A percentile compares a stretch with the other conserved stretches of the same genome.
phyloP scores from a whole-genome alignment of 37 sponge, comb jelly and placozoan species.

The Halisarca cf. caerulea region DNA sequence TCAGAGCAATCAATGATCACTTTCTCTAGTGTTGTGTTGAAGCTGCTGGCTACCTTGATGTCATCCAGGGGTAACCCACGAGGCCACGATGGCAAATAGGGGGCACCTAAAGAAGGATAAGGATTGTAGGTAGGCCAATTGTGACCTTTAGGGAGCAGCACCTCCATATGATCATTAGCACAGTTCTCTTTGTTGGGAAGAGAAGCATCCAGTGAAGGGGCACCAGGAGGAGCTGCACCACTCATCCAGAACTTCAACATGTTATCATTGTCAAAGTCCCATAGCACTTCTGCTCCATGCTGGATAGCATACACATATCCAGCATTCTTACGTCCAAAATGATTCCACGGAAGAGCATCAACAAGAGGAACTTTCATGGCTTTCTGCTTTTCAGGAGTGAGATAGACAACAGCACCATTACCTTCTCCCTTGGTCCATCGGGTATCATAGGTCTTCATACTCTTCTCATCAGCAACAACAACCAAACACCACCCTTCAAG shows the following conservation, averaged over 20 bases:
- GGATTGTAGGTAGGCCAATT: slow-evolving; percentile 49
- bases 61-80: slow-evolving; percentile 48
- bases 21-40: background rate
- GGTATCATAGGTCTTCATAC: slow-evolving; percentile 1
- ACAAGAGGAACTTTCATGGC: background rate
- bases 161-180: too few species aligned
- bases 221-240: too few species aligned
- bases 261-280: too few species aligned
- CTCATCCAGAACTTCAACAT: too few species aligned
- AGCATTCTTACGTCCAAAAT: too few species aligned
- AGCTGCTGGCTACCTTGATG: background rate
- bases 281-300: too few species aligned
- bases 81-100: slow-evolving; percentile 50
- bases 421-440: slow-evolving; percentile 27
- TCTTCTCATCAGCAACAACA: slow-evolving; percentile 54
- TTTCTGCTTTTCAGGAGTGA: too few species aligned
- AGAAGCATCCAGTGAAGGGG: too few species aligned
- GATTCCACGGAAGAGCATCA: slow-evolving; percentile 3
- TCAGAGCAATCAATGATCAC: background rate
- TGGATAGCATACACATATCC: too few species aligned
- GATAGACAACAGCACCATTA: slow-evolving; percentile 9
- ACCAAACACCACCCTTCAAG: too few species aligned
- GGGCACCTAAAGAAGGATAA: slow-evolving; percentile 44
- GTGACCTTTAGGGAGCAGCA: slow-evolving; percentile 32
- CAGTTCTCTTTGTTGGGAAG: too few species aligned